Percentiles rank a stretch among this genome's conserved stretches.
phyloP scores from a whole-genome alignment of 2,888 invertebrate genomes.

The Harpalus rubripes region DNA sequence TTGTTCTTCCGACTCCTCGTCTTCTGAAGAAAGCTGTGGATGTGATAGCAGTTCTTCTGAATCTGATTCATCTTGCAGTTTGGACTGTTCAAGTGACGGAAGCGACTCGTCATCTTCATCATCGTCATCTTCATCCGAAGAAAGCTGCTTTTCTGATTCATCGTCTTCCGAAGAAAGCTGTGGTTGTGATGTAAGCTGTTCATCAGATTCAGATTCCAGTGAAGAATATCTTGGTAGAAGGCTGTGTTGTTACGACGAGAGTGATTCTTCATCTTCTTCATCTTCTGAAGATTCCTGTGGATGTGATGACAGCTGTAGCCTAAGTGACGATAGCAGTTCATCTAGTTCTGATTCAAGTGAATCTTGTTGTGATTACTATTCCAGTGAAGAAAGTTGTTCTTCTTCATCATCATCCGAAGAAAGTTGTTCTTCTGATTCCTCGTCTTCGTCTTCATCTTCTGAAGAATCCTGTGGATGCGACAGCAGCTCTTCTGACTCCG shows the following conservation, averaged over 20 bases:
- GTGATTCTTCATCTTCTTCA: neutral
- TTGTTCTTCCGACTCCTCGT: neutral
- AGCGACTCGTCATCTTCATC: conserved; percentile 13
- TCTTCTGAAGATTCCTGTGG: neutral
- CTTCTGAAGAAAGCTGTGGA: neutral
- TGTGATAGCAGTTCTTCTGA: neutral
- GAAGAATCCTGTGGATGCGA: conserved; percentile 38
- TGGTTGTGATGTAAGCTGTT: neutral
- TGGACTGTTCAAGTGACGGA: neutral
- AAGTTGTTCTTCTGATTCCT: neutral
- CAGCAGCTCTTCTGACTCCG: neutral
- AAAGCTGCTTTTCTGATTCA: neutral
- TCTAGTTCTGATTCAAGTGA: neutral
- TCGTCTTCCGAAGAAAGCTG: neutral
- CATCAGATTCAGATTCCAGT: too few species aligned
- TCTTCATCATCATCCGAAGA: neutral
- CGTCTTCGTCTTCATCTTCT: neutral
- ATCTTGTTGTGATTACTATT: neutral
- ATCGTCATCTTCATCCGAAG: neutral
- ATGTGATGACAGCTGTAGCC: too few species aligned
- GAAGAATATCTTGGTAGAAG: neutral
- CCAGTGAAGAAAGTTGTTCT: conserved; percentile 1
- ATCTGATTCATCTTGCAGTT: neutral
- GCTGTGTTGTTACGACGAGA: neutral
- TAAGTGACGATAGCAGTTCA: too few species aligned